Evolutionary conservation across 2,113 vertebrate genomes (phyloP).

Genomic region (Mormyrus iriodes): DNA sequence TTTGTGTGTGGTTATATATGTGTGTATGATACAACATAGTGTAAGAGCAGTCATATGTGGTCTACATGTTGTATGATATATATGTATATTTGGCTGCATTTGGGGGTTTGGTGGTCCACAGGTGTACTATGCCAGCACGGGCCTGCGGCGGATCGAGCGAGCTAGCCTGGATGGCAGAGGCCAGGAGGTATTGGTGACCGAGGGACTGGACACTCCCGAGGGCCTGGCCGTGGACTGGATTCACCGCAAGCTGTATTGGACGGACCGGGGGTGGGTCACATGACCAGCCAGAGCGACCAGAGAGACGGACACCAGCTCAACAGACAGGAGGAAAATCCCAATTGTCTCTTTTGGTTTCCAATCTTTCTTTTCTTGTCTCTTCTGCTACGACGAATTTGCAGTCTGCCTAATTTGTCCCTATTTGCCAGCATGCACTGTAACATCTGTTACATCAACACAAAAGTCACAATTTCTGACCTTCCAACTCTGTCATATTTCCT

Average conservation of each 20-base stretch:
- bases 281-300: not conserved
- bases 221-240: conserved; percentile 84
- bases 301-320: not conserved
- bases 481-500: not conserved
- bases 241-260: conserved; percentile 83
- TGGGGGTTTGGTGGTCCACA: conserved; percentile 36
- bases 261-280: conserved; percentile 71
- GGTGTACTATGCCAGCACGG: conserved; percentile 79
- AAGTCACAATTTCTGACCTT: not conserved
- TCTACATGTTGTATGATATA: not conserved
- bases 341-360: no score
- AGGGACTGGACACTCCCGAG: conserved; percentile 61
- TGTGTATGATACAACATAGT: not conserved
- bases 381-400: not conserved
- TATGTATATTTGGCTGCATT: not conserved
- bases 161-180: conserved; percentile 69
- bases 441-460: not conserved
- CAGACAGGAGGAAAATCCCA: not conserved
- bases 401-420: not conserved
- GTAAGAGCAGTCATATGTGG: not conserved
- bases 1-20: not conserved
- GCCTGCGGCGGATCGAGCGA: conserved; percentile 74
- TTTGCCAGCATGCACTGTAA: not conserved
- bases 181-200: conserved; percentile 63
- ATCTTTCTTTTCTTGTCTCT: not conserved